Base-by-base conservation (phyloP, 2,888 invertebrate species). In the Drosophila mimica region DNA sequence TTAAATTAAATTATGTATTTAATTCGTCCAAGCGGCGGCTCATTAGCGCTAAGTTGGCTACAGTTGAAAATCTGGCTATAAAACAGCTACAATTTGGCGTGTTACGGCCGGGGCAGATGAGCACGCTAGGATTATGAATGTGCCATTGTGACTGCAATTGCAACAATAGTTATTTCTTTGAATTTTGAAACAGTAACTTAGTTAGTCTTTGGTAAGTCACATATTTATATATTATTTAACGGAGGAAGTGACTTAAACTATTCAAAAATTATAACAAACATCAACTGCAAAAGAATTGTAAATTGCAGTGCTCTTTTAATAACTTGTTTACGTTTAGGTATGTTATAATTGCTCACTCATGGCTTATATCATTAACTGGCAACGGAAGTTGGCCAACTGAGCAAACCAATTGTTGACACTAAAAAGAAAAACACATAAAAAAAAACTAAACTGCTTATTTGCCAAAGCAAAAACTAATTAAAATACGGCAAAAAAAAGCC, bases 1-100 rank as follows among this genome's bases (percentile, higher is more conserved):
- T 51, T 74, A 78, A 78, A 86, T 79, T 76, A 67, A 88, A 86
- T 73, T 72, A 82, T 68, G 64, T 70, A 66, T 79, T 84, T 76
- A 74, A 83, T 81, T 82, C 61, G 69, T 53, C 58, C 53, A 58
- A 51, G 59, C 40, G 61, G 20, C 49, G 70, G 53, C 71, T 83
- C 74, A 85, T 84, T 84, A 88, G 70, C 57, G 64, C 59, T 15
- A 53, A 49, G 53, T 60, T 65, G 61, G 58, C 65, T 60, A 62
- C 57, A 25, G 46, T 34, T 51, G 8, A 6, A 20, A 9, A 48
- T 54, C 53, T 57, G 60, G 52, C 57, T 34, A 71, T 30, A 48
- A 63, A 67, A 34, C 48, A 56, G 58, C 51, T 28, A 43, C 33
- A 33, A 20, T 56, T 28, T 25, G 2, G 13, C 34, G 33, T 17